Evolutionary conservation across 2,888 invertebrate species (phyloP), one percentile per base, ranked within the genome.

Genomic region (Coronaproctus castanopsis): DNA sequence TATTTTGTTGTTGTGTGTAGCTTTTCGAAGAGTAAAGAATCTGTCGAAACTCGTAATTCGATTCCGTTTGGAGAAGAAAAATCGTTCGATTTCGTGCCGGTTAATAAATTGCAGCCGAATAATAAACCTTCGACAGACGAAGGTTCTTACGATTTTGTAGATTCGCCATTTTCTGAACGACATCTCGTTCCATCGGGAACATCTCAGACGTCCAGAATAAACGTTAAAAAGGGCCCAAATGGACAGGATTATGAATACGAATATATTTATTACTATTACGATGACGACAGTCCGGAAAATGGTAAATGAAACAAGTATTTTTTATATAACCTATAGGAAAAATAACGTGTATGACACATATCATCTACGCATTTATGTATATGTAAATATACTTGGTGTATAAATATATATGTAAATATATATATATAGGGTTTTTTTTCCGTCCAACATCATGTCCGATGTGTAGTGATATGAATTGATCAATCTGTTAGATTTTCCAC

Each of bases 181-280:
- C 64, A 66, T 22, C 62, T 68, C 5, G 64, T 65, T 1, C 65
- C 67, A 10, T 60, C 67, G 8, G 67, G 67, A 3, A 64, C 66
- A 2, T 65, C 67, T 10, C 73, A 75, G 66, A 80, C 83, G 65
- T 84, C 85, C 0, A 75, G 83, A 62, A 83, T 85, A 65, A 82
- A 88, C 76, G 82, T 89, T 36, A 87, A 89, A 68, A 89, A 88
- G 69, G 89, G 87, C 18, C 87, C 87, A 1, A 88, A 89, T 68
- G 89, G 89, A 1, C 84, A 88, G 71, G 89, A 90, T 69, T 89
- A 89, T 68, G 90, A 90, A 71, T 90, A 89, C 68, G 90, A 90
- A 70, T 90, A 90, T 69, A 85, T 90, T 23, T 90, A 90, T 69
- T 90, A 90, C 69, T 90, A 90, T 67, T 86, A 87, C 66, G 87